Evolutionary conservation across 2,888 invertebrate genomes (phyloP).

Genomic region (Sinelater perroti): DNA sequence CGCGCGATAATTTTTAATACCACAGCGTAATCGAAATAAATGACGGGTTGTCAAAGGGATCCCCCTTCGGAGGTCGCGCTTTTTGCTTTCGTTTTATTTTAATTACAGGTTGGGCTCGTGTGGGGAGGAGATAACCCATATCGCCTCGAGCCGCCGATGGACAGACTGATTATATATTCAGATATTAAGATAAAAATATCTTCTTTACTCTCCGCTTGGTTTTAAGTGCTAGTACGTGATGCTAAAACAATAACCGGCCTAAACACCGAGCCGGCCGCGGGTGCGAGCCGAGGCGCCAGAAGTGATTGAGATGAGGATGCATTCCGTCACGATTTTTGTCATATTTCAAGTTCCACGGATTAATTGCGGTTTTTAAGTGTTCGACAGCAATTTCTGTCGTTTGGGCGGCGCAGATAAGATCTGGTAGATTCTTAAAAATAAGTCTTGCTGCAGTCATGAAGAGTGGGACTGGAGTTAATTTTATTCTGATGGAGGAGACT

Average conservation of each 20-base stretch:
- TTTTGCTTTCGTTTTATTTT: slow-evolving; percentile 51
- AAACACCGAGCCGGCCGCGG: neutral
- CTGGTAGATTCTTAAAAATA: too few species aligned
- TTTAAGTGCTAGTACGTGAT: slow-evolving; percentile 27
- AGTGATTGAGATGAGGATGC: slow-evolving; percentile 6
- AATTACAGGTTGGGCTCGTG: slow-evolving; percentile 50
- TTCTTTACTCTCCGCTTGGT: slow-evolving; percentile 27
- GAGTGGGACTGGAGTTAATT: too few species aligned
- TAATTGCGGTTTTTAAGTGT: slow-evolving; percentile 2
- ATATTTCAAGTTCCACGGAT: neutral
- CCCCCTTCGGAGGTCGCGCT: slow-evolving; percentile 41
- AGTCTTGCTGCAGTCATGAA: too few species aligned
- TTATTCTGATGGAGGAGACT: too few species aligned
- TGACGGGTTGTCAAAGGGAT: slow-evolving; percentile 54
- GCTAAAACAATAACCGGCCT: slow-evolving; percentile 29
- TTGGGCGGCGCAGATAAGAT: too few species aligned
- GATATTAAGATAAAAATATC: slow-evolving; percentile 49
- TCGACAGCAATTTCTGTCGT: slow-evolving; percentile 13
- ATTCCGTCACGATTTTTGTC: neutral
- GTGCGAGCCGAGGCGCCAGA: too few species aligned
- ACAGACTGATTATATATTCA: slow-evolving; percentile 51
- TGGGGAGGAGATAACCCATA: slow-evolving; percentile 53
- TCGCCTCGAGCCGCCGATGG: slow-evolving; percentile 48
- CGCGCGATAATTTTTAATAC: slow-evolving; percentile 53
- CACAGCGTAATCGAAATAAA: slow-evolving; percentile 56